Percentiles rank a stretch among this genome's conserved stretches.
phyloP scores from a whole-genome alignment of 2,888 invertebrate species.

The Keiferia lycopersicella region DNA sequence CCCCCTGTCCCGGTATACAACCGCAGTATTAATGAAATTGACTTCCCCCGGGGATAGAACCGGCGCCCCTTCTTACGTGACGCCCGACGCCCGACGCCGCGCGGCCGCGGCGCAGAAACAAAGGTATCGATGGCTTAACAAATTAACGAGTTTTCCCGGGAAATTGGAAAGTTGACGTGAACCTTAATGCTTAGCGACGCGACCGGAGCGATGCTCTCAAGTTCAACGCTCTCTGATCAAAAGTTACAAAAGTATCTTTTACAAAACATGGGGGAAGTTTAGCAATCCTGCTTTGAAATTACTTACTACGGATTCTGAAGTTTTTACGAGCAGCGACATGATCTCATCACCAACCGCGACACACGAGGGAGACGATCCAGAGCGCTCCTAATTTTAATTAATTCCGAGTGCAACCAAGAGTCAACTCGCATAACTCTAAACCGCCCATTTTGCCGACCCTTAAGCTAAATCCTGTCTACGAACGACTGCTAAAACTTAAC shows the following conservation, averaged over 20 bases:
- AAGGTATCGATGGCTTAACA: conserved; percentile 51
- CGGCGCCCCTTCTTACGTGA: conserved; percentile 49
- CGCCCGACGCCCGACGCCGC: conserved; percentile 27
- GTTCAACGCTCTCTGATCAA: conserved; percentile 13
- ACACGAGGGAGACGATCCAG: conserved; percentile 50
- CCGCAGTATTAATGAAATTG: conserved; percentile 78
- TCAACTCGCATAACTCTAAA: conserved; percentile 50
- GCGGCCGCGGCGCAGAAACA: conserved; percentile 51
- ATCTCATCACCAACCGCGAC: conserved; percentile 51
- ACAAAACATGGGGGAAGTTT: conserved; percentile 25
- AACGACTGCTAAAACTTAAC: conserved; percentile 74
- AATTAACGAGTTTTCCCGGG: conserved; percentile 46
- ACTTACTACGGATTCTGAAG: conserved; percentile 47
- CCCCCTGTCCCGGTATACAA: conserved; percentile 52
- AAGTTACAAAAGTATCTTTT: conserved; percentile 22
- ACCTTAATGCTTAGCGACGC: conserved; percentile 38
- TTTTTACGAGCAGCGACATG: conserved; percentile 56
- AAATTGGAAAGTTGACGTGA: conserved; percentile 41
- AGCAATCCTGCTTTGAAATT: conserved; percentile 23
- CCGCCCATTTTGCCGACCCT: conserved; percentile 43
- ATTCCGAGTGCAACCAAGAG: conserved; percentile 55
- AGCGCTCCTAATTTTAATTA: conserved; percentile 70
- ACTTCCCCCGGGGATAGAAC: conserved; percentile 66
- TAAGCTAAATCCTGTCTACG: conserved; percentile 59
- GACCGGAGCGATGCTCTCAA: conserved; percentile 20